These are phyloP conservation scores for Orchesella flavescens DNA, from an alignment of 2,888 invertebrate species.

Conservation along the genomic window DNA sequence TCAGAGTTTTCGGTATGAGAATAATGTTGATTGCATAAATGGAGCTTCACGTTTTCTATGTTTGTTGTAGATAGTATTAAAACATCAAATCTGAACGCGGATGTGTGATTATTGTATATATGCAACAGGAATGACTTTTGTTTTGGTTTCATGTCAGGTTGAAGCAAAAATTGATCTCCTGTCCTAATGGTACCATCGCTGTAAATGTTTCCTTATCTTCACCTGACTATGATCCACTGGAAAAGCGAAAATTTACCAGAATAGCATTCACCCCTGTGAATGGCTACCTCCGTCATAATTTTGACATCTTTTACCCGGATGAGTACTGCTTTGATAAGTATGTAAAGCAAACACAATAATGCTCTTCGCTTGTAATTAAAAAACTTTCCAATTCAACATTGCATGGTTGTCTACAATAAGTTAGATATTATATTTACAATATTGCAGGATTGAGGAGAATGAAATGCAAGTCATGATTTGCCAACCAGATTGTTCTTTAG, in stretches of 20 bases:
- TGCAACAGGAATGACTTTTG: too few relatives aligned
- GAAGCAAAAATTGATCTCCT: slow-evolving; percentile 39
- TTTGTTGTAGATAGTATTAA: too few relatives aligned
- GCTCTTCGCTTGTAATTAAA: neutral
- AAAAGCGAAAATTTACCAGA: neutral
- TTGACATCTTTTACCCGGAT: slow-evolving; percentile 66
- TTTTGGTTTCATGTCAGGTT: slow-evolving; percentile 11
- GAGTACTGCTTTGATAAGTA: slow-evolving; percentile 70
- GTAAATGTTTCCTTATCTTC: slow-evolving; percentile 34
- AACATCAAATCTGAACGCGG: too few relatives aligned
- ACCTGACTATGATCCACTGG: neutral
- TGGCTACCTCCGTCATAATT: slow-evolving; percentile 63
- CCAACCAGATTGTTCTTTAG: slow-evolving; percentile 66
- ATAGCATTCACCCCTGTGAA: slow-evolving; percentile 32
- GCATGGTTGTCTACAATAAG: slow-evolving; percentile 9
- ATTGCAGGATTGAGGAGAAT: slow-evolving; percentile 39
- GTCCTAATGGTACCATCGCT: slow-evolving; percentile 57
- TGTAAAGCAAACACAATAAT: neutral
- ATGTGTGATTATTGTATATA: too few relatives aligned
- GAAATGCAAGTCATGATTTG: slow-evolving; percentile 58
- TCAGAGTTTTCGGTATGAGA: slow-evolving; percentile 31
- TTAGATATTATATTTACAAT: neutral
- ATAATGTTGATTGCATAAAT: neutral
- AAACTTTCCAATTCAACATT: neutral
- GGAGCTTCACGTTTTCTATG: neutral